Conservation (phyloP, 1,140 invertebrate genomes). For the Drosophila ananassae region DNA sequence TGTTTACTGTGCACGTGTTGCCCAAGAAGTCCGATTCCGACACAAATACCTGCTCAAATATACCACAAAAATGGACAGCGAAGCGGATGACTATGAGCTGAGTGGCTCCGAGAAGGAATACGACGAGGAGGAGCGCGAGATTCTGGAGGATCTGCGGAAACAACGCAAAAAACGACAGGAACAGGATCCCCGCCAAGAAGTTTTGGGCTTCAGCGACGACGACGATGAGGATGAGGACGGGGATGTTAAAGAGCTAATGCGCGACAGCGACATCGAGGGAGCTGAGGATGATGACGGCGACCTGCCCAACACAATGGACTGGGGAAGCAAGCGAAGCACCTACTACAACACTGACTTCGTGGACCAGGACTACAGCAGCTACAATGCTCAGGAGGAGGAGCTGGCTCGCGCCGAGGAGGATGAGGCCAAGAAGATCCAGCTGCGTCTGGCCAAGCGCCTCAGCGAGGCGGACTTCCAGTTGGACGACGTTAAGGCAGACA, state of each 20-base stretch:
- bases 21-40: neutral
- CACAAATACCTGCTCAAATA: neutral
- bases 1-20: slow-evolving; percentile 71
- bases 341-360: slow-evolving; percentile 95
- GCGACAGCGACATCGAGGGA: slow-evolving; percentile 90
- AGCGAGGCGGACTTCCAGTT: slow-evolving; percentile 92
- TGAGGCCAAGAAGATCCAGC: slow-evolving; percentile 93
- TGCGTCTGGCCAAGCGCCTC: slow-evolving; percentile 90
- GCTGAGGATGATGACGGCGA: slow-evolving; percentile 88
- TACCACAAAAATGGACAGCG: slow-evolving; percentile 54
- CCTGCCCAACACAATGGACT: slow-evolving; percentile 91
- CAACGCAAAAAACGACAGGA: slow-evolving; percentile 84
- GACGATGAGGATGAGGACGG: slow-evolving; percentile 85
- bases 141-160: slow-evolving; percentile 87
- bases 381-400: slow-evolving; percentile 88
- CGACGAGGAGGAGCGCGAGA: slow-evolving; percentile 86
- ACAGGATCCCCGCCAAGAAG: slow-evolving; percentile 88
- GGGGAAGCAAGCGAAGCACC: slow-evolving; percentile 91
- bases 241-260: slow-evolving; percentile 83
- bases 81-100: slow-evolving; percentile 86
- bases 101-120: slow-evolving; percentile 90
- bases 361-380: slow-evolving; percentile 92
- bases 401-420: slow-evolving; percentile 92
- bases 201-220: slow-evolving; percentile 86
- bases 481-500: slow-evolving; percentile 84